Evolutionary conservation across 2,797 vertebrate genomes (phyloP).

Genomic region (Anguilla anguilla): DNA sequence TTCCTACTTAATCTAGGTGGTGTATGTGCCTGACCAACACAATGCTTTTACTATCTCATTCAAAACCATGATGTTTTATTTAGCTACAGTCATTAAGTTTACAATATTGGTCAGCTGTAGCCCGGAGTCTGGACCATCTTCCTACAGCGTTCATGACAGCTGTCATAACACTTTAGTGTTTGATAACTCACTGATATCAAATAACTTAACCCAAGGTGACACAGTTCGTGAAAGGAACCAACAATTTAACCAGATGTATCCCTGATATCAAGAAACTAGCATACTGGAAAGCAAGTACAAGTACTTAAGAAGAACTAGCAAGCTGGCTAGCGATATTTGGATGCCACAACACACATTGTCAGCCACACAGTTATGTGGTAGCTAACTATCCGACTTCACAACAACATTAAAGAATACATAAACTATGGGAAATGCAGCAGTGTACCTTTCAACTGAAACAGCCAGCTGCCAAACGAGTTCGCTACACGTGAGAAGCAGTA

Average conservation of each 20-base stretch:
- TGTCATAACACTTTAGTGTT: background rate
- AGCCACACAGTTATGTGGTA: background rate
- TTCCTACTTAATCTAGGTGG: background rate
- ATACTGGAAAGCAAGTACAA: background rate
- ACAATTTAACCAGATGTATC: background rate
- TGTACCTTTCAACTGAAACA: background rate
- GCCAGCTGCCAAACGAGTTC: background rate
- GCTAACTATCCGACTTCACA: background rate
- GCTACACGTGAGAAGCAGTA: background rate
- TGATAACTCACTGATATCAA: background rate
- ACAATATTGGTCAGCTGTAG: background rate
- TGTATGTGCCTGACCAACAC: background rate
- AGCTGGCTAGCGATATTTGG: background rate
- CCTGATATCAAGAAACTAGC: background rate
- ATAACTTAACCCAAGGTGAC: background rate
- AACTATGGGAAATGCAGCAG: background rate
- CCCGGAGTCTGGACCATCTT: background rate
- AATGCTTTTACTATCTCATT: background rate
- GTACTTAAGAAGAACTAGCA: background rate
- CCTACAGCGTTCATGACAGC: background rate
- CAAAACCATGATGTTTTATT: background rate
- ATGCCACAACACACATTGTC: background rate
- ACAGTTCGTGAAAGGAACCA: background rate
- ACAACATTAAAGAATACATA: background rate
- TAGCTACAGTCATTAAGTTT: background rate